Conservation (phyloP, 2,113 vertebrate genomes). For the Boleophthalmus pectinirostris region DNA sequence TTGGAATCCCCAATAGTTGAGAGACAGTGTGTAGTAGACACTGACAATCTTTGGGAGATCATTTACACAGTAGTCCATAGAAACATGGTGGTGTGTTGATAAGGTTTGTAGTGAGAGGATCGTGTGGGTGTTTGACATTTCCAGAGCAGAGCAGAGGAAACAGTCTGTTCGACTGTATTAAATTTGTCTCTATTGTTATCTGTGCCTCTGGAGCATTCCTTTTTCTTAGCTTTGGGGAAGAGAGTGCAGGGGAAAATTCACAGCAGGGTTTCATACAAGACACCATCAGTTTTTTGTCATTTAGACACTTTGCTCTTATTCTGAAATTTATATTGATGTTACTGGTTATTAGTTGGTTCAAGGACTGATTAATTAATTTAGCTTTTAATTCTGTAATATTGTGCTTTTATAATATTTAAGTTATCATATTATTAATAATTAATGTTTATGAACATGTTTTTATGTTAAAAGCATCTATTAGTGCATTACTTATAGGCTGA, state of each 20-base stretch:
- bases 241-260: conserved; percentile 23
- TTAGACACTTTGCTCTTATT: no score
- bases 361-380: no score
- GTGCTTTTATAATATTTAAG: no score
- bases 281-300: no score
- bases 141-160: conserved; percentile 40
- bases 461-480: no score
- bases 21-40: conserved; percentile 28
- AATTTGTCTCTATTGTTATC: conserved; percentile 39
- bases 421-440: no score
- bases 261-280: conserved; percentile 9
- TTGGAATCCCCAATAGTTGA: conserved; percentile 32
- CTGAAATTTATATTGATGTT: no score
- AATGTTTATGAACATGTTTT: no score
- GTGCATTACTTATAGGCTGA: no score
- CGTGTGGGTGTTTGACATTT: conserved; percentile 61
- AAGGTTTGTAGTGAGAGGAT: conserved; percentile 17
- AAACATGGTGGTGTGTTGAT: conserved; percentile 6
- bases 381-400: no score
- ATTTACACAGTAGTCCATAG: conserved; percentile 29
- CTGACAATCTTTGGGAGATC: conserved; percentile 44
- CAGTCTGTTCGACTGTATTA: conserved; percentile 28
- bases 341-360: no score
- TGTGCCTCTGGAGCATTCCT: conserved; percentile 4
- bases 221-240: conserved; percentile 14